Conservation (phyloP, 2,113 vertebrate species). For the Otocyon megalotis region DNA sequence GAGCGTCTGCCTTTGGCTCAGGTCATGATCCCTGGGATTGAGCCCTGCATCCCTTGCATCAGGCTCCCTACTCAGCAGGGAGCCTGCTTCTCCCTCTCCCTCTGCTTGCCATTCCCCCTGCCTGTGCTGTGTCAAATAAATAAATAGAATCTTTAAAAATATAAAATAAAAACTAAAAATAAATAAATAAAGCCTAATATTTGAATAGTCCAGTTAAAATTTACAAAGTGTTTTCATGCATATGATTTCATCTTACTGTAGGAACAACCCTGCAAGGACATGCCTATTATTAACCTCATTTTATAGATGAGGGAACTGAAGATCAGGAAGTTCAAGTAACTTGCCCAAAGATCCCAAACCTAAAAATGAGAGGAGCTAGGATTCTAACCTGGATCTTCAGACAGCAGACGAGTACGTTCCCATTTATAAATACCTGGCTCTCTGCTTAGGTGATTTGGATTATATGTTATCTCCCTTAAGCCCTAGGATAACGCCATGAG, state of each 20-base stretch:
- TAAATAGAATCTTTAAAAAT: no score
- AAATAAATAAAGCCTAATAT: not conserved
- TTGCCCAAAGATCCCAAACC: not conserved
- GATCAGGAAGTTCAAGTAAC: not conserved
- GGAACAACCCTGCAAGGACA: not conserved
- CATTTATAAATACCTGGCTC: not conserved
- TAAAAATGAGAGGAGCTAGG: not conserved
- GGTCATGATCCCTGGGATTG: no score
- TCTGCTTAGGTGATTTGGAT: not conserved
- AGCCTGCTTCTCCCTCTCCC: no score
- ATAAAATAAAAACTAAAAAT: no score
- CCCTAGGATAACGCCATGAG: not conserved
- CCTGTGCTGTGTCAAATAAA: no score
- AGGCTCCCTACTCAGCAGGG: no score
- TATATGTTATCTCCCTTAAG: not conserved
- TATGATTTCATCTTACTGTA: not conserved
- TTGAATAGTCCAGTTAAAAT: constrained; percentile 46
- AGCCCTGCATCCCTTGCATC: no score
- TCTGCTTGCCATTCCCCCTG: no score
- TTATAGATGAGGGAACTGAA: not conserved
- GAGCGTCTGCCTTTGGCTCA: no score
- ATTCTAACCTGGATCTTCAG: constrained; percentile 29
- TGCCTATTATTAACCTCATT: not conserved
- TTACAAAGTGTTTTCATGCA: constrained; percentile 18
- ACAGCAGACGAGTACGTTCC: not conserved